phyloP scores from a whole-genome alignment of 2,888 invertebrate species.

The Agriotes lineatus region DNA sequence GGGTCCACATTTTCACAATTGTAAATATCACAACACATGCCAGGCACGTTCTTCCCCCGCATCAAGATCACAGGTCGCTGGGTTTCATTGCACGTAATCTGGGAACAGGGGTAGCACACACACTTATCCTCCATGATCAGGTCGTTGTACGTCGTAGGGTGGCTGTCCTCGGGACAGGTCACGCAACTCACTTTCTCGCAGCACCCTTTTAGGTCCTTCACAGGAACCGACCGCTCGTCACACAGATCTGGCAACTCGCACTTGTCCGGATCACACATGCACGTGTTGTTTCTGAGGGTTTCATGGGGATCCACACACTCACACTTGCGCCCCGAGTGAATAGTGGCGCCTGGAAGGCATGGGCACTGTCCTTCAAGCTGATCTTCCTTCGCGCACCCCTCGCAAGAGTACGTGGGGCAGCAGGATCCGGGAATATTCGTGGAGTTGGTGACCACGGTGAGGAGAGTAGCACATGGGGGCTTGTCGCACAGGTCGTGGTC shows the following conservation, averaged over 20 bases:
- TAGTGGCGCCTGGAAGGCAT: slow-evolving; percentile 56
- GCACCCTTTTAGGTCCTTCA: slow-evolving; percentile 54
- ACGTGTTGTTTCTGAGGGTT: slow-evolving; percentile 54
- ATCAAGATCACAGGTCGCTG: slow-evolving; percentile 56
- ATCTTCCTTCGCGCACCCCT: slow-evolving; percentile 55
- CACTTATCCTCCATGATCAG: slow-evolving; percentile 58
- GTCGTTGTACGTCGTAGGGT: slow-evolving; percentile 53
- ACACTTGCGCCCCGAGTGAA: slow-evolving; percentile 55
- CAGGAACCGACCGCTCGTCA: slow-evolving; percentile 56
- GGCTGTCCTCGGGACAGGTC: slow-evolving; percentile 59
- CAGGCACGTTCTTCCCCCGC: slow-evolving; percentile 63
- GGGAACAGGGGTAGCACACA: slow-evolving; percentile 59
- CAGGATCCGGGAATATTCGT: slow-evolving; percentile 56
- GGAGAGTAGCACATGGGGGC: slow-evolving; percentile 53
- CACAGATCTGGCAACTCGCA: slow-evolving; percentile 59
- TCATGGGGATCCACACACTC: slow-evolving; percentile 56
- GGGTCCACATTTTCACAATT: slow-evolving; percentile 57
- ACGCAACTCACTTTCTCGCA: slow-evolving; percentile 57
- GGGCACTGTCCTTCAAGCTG: slow-evolving; percentile 57
- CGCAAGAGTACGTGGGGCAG: slow-evolving; percentile 59
- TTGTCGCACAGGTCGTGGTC: slow-evolving; percentile 53
- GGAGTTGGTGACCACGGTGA: slow-evolving; percentile 51
- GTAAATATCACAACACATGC: slow-evolving; percentile 66
- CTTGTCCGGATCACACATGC: slow-evolving; percentile 56
- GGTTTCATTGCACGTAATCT: slow-evolving; percentile 55